phyloP scores from a whole-genome alignment of 2,888 invertebrate species.

The Sarcophaga variegata region DNA sequence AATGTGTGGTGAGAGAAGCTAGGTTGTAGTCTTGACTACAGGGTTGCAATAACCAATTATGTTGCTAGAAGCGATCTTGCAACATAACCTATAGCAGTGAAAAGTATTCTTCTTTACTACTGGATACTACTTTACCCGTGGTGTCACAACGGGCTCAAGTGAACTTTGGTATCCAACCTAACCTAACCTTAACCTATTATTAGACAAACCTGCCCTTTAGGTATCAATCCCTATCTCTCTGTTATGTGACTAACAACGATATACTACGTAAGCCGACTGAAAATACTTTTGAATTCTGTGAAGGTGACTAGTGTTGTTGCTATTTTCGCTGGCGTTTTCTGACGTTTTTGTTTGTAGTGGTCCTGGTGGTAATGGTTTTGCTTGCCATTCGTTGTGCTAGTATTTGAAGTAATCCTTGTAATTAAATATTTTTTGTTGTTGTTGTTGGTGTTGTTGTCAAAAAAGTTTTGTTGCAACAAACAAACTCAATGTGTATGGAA shows the following conservation, averaged over 20 bases:
- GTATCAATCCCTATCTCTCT: background rate
- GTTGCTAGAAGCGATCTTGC: no score
- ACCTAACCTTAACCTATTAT: no score
- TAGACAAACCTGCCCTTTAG: no score
- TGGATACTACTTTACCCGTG: no score
- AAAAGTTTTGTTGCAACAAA: conserved; percentile 57
- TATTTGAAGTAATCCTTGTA: conserved; percentile 59
- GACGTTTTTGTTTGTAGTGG: background rate
- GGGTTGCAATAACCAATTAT: no score
- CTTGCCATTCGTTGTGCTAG: background rate
- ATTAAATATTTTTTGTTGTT: conserved; percentile 48
- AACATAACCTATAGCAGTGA: no score
- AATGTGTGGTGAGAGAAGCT: no score
- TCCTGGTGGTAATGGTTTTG: conserved; percentile 12
- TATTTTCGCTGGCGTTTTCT: conserved; percentile 20
- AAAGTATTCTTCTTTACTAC: no score
- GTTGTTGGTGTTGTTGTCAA: conserved; percentile 37
- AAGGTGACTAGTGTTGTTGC: conserved; percentile 36
- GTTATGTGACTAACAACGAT: background rate
- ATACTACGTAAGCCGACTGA: conserved; percentile 24
- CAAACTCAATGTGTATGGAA: conserved; percentile 60
- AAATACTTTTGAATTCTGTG: conserved; percentile 27
- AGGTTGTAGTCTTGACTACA: no score
- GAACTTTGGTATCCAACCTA: no score
- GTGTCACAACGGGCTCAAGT: no score